Evolutionary conservation across 2,888 invertebrate species (phyloP), one percentile per base, ranked within the genome.

Genomic region (Cephalotes varians): DNA sequence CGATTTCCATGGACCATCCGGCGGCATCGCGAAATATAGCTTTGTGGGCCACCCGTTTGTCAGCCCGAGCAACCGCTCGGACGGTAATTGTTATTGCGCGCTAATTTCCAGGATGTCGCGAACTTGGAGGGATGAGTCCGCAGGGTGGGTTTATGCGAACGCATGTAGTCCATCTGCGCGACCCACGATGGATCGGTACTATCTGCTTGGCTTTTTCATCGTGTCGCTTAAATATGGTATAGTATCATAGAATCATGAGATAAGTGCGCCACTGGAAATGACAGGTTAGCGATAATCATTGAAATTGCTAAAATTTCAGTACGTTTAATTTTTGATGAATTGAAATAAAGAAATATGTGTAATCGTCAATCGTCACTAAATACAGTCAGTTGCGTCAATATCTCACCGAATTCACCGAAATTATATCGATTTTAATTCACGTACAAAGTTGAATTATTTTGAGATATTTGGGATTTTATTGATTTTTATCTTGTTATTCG

Each of bases 61-160:
- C 85, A 87, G 79, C 54, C 72, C 49, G 40, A n/a, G 54, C 18
- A 25, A 76, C 73, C 80, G 21, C 34, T 7, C 69, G 73, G 74
- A 82, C 83, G 85, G 84, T 88, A 90, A 89, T 90, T 90, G 90
- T 89, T 88, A 90, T 90, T 90, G 81, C 88, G 60, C 84, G 84
- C 90, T 89, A 89, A 89, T 89, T 88, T 87, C 79, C 69, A 64
- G 81, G 62, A 84, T 73, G 37, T 80, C 60, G 44, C 25, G 58
- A 72, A 74, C 54, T 54, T 34, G 15, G n/a, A 28, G 72, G 77
- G 72, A 51, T 34, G 69, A 25, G 25, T 72, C n/a, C 44, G 77
- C 31, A 40, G 21, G 40, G 40, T 40, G 28, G 18, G 18, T 69
- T 71, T 69, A 54, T 18, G 51, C 37, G 65, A 40, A 34, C 9